These are phyloP conservation scores for Xanthorhoe designata DNA, from an alignment of 2,888 invertebrate genomes.

Conservation along the genomic window DNA sequence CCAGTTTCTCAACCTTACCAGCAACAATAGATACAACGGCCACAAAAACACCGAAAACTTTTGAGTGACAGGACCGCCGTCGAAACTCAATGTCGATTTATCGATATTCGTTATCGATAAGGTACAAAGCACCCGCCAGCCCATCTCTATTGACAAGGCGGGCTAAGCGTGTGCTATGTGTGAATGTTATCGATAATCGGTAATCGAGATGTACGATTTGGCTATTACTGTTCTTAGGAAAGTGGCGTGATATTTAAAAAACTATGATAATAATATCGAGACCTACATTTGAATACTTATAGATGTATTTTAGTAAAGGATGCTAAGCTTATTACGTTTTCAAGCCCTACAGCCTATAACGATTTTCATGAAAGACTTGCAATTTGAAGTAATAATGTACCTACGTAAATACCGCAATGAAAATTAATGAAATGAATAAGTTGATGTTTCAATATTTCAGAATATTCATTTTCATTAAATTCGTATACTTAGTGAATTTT, in stretches of 20 bases:
- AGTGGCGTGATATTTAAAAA: conserved; percentile 39
- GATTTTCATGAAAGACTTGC: no score
- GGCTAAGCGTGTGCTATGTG: conserved; percentile 82
- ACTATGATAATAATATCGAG: conserved; percentile 3
- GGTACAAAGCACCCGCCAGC: conserved; percentile 79
- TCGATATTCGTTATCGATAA: conserved; percentile 71
- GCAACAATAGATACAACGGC: conserved; percentile 66
- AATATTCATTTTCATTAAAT: no score
- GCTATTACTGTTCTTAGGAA: conserved; percentile 67
- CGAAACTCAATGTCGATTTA: conserved; percentile 76
- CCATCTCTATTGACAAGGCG: conserved; percentile 77
- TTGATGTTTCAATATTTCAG: no score
- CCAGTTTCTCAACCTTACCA: conserved; percentile 44
- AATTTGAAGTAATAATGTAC: no score
- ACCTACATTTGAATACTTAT: no score
- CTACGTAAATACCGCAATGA: no score
- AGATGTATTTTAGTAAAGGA: no score
- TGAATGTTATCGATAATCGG: conserved; percentile 84
- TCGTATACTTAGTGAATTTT: no score
- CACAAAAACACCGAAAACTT: conserved; percentile 74
- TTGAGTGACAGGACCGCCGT: conserved; percentile 85
- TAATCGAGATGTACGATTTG: conserved; percentile 78
- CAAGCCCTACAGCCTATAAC: no score
- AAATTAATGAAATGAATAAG: no score
- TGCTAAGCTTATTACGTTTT: no score